A percentile compares a stretch with the other conserved stretches of the same genome.
Conservation (phyloP, 1,140 invertebrate species). For the Tetraneura akinire region DNA sequence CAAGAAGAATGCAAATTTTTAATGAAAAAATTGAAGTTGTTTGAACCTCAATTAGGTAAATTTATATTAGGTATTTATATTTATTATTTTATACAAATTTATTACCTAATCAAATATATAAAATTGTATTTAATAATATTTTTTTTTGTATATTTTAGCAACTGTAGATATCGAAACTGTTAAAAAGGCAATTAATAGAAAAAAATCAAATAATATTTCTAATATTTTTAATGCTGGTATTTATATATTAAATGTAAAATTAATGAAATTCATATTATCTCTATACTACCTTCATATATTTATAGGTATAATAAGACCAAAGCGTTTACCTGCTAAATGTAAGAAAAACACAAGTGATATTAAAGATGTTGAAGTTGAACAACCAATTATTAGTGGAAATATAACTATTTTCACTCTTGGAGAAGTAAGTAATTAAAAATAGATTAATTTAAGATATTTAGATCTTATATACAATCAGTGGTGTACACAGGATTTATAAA, state of each 20-base stretch:
- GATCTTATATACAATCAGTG: too few relatives aligned
- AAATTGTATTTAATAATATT: too few relatives aligned
- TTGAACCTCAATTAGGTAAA: slow-evolving; percentile 63
- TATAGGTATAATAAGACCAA: slow-evolving; percentile 15
- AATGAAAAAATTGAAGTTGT: slow-evolving; percentile 67
- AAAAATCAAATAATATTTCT: not conserved
- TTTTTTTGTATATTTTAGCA: too few relatives aligned
- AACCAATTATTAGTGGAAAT: not conserved
- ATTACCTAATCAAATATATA: too few relatives aligned
- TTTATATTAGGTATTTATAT: too few relatives aligned
- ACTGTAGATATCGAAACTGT: not conserved
- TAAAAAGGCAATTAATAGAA: not conserved
- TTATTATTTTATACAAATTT: too few relatives aligned
- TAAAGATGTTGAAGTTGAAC: not conserved
- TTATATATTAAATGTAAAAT: not conserved
- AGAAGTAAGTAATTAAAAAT: not conserved
- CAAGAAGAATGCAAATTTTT: slow-evolving; percentile 77
- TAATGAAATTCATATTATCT: too few relatives aligned
- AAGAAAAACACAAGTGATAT: slow-evolving; percentile 19
- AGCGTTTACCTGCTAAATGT: slow-evolving; percentile 3
- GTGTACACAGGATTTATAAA: too few relatives aligned
- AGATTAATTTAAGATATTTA: too few relatives aligned
- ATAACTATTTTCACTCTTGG: slow-evolving; percentile 29
- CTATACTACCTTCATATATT: not conserved
- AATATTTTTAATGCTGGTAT: not conserved